These are phyloP conservation scores for Smutsia temminckii DNA, from an alignment of 2,797 vertebrate genomes.

Conservation along the genomic window DNA sequence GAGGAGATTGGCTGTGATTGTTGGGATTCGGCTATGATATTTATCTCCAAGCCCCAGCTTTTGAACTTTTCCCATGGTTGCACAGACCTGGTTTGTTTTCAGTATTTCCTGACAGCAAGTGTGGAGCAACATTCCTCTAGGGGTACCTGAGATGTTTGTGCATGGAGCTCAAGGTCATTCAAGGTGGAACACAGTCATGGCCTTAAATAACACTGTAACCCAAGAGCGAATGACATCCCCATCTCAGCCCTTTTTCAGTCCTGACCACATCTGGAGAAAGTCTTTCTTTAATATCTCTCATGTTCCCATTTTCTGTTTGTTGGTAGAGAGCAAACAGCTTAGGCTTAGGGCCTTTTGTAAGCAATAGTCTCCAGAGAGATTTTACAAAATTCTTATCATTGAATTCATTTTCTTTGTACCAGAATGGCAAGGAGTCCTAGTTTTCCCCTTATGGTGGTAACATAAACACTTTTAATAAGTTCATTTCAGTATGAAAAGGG, in stretches of 20 bases:
- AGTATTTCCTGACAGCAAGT: neutral
- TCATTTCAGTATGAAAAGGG: slow-evolving; percentile 20
- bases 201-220: neutral
- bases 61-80: neutral
- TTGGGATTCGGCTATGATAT: neutral
- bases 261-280: neutral
- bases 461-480: neutral
- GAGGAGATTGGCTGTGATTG: neutral
- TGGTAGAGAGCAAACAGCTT: neutral
- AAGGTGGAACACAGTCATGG: neutral
- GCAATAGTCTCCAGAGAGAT: neutral
- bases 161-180: neutral
- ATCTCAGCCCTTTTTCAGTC: neutral
- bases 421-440: neutral
- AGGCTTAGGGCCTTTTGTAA: neutral
- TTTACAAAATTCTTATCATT: neutral
- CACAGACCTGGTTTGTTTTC: neutral
- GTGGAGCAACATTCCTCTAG: neutral
- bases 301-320: neutral
- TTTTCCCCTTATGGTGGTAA: neutral
- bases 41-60: neutral
- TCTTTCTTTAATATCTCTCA: neutral
- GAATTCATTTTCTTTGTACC: neutral
- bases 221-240: neutral
- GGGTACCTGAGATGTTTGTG: neutral